Evolutionary conservation across 2,797 vertebrate genomes (phyloP), one percentile per base, ranked within the genome.

Genomic region (Acipenser transmontanus): DNA sequence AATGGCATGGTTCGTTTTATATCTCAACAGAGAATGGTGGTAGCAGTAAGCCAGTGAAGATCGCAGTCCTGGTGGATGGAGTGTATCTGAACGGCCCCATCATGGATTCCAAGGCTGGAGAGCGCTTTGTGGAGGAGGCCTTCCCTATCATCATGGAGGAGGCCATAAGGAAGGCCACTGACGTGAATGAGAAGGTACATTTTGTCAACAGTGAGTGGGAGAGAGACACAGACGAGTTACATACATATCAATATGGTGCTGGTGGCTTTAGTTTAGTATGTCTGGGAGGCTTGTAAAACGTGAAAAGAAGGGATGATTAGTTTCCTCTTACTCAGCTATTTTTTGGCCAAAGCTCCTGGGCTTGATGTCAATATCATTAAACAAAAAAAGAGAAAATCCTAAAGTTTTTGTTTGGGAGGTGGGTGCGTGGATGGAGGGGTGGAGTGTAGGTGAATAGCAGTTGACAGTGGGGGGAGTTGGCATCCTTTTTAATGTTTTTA

Each of bases 101-200:
- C 47, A 76, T 80, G 70, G 84, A 93, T 34, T 68, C 73, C 59
- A 83, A 72, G 60, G 72, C 81, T 62, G 87, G 88, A 71, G 87
- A 92, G 76, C 84, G 80, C 63, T 93, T 95, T 81, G 79, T 95
- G 50, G 85, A 91, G 71, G 87, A 92, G 4, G 85, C 88, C 48
- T 83, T 85, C 72, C 80, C 76, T 61, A 79, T 94, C 7, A 88
- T 94, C 67, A 82, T 94, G 84, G 85, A 93, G 70, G 87, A 93
- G 17, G 78, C 90, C 10, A 77, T 95, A 63, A 83, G 79, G 77
- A 94, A 92, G 73, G 88, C 87, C 0, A 83, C 85, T 1, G 83
- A 93, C 67, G 68, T 91, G 57, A 86, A 68, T 52, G 84, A 89
- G 75, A 94, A 94, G 91, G 93, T 92, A 86, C 20, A 56, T 49